These are phyloP conservation scores for Pelodiscus sinensis DNA, from an alignment of 2,113 vertebrate genomes.

Conservation along the genomic window DNA sequence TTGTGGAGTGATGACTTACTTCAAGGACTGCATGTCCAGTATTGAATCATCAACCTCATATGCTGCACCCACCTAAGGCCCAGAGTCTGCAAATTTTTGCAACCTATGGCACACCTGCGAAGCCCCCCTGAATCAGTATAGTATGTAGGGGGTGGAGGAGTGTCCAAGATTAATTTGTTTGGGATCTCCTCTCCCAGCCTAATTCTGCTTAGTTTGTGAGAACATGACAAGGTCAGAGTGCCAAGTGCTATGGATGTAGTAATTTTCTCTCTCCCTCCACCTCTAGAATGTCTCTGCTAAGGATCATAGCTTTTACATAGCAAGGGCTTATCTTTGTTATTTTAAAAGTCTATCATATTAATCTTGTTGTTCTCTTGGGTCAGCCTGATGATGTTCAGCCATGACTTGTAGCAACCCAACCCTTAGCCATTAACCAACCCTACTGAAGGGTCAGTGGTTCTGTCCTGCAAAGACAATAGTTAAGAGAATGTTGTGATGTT, in stretches of 20 bases:
- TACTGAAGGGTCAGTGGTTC: background rate
- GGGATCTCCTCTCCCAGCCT: background rate
- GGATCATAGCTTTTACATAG: background rate
- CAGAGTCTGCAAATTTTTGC: background rate
- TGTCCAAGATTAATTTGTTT: background rate
- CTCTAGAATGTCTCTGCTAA: background rate
- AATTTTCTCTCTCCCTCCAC: background rate
- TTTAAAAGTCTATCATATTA: background rate
- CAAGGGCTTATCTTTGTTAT: background rate
- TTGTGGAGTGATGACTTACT: slow-evolving; percentile 32
- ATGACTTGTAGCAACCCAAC: background rate
- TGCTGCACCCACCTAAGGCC: background rate
- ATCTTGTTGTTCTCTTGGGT: background rate
- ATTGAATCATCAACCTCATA: background rate
- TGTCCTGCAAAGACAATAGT: background rate
- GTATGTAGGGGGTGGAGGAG: background rate
- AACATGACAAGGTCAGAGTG: background rate
- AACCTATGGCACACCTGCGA: background rate
- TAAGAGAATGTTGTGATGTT: background rate
- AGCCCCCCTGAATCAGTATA: background rate
- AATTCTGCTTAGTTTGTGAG: background rate
- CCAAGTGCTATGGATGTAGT: background rate
- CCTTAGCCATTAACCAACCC: background rate
- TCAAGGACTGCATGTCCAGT: background rate
- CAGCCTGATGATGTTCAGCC: background rate